Evolutionary conservation across 2,113 vertebrate species (phyloP), one percentile per base, ranked within the genome.

Genomic region (Urocynchramus pylzowi): DNA sequence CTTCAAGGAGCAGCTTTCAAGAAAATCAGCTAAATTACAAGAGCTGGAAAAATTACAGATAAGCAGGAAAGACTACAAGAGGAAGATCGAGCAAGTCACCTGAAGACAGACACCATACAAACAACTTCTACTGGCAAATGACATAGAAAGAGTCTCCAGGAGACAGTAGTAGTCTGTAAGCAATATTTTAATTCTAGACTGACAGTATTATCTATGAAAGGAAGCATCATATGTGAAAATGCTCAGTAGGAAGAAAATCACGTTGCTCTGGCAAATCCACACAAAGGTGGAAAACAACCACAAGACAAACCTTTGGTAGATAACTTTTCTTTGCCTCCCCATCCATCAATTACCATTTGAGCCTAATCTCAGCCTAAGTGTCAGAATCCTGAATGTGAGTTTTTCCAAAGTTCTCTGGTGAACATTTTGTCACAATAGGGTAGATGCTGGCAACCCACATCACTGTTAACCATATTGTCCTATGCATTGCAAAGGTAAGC

Each of bases 161-260:
- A 95, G 91, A 93, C 92, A 82, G 82, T 26, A 82, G 82, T 26
- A 14, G 60, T 73, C 87, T 67, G 71, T 85, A 97, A 98, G 98
- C 98, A 98, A 98, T 98, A 98, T 95, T 97, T 96, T 94, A 81
- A 83, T 94, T 90, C 42, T 68, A 97, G 95, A 83, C 78, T 7
- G 61, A 93, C 65, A 92, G 76, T 47, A 52, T 82, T 90, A 52
- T 92, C 93, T 94, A 70, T 85, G 78, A 85, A 76, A 90, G 80
- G 71, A 63, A 95, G 81, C 33, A 24, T 60, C 42, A 2, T 41
- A 69, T 88, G 56, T 76, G 37, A 57, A 91, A 91, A 77, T 24
- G 85, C 92, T 92, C 65, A 53, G 7, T 21, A 45, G 35, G 95
- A 78, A 84, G 50, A 45, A 63, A 90, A 50, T 28, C 6, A 30